Evolutionary conservation across 1,140 invertebrate genomes (phyloP).

Genomic region (Cyphomyrmex costatus): DNA sequence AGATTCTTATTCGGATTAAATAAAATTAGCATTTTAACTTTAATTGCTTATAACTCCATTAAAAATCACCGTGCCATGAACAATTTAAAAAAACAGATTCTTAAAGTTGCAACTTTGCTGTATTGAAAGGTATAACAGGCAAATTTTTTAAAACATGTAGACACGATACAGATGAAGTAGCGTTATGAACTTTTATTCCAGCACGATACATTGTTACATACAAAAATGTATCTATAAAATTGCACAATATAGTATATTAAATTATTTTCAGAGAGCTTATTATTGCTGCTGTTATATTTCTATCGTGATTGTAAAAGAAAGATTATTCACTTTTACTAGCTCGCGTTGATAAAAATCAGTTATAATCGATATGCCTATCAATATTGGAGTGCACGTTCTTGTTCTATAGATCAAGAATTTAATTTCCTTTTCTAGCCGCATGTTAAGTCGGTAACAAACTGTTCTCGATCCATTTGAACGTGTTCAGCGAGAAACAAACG

Average conservation of each 20-base stretch:
- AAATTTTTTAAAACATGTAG: too few species aligned
- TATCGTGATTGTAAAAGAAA: not conserved
- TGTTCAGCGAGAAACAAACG: constrained; percentile 25
- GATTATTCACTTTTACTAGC: not conserved
- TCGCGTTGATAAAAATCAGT: constrained; percentile 10
- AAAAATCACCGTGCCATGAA: too few species aligned
- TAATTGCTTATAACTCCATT: too few species aligned
- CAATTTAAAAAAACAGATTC: too few species aligned
- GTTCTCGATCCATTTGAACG: constrained; percentile 16
- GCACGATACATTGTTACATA: too few species aligned
- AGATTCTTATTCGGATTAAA: too few species aligned
- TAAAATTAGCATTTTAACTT: too few species aligned
- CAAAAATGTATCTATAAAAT: not conserved
- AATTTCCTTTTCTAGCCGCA: constrained; percentile 32
- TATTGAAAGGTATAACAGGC: too few species aligned
- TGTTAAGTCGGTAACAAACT: constrained; percentile 37
- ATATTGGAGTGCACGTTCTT: not conserved
- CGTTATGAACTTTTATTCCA: too few species aligned
- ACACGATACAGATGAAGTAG: too few species aligned
- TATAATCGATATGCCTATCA: constrained; percentile 1
- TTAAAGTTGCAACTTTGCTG: too few species aligned
- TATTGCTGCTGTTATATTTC: too few species aligned
- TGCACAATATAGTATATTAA: not conserved
- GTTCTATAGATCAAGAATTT: constrained; percentile 29
- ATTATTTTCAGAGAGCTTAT: not conserved